Conservation (phyloP, 2,113 vertebrate species). For the Tachycineta bicolor region DNA sequence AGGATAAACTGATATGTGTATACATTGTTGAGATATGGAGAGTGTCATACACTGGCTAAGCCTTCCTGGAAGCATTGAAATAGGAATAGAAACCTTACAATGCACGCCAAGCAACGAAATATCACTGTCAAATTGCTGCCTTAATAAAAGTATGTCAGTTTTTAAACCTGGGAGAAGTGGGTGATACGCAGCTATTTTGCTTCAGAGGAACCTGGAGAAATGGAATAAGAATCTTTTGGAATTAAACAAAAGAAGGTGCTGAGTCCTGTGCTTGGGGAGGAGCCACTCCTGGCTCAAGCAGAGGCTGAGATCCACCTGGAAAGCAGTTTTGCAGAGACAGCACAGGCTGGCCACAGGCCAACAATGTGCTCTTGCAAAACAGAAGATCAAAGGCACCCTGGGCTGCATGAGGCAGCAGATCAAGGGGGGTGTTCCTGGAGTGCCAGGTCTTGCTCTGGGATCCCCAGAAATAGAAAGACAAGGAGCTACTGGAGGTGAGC, state of each 20-base stretch:
- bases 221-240: background rate
- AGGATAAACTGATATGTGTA: background rate
- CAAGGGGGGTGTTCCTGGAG: background rate
- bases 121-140: background rate
- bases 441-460: background rate
- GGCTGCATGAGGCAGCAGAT: background rate
- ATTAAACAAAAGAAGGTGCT: background rate
- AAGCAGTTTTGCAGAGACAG: background rate
- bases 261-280: background rate
- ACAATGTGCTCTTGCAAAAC: background rate
- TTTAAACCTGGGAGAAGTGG: background rate
- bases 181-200: background rate
- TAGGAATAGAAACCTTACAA: background rate
- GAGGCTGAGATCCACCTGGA: background rate
- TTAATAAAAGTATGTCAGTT: background rate
- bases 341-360: background rate
- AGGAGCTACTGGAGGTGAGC: background rate
- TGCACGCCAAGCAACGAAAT: background rate
- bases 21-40: rapidly evolving
- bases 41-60: background rate
- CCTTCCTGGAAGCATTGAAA: background rate
- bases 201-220: background rate
- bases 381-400: background rate
- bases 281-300: background rate
- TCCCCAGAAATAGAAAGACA: background rate